These are phyloP conservation scores for Lepidothrix coronata DNA, from an alignment of 2,113 vertebrate species.

Conservation along the genomic window DNA sequence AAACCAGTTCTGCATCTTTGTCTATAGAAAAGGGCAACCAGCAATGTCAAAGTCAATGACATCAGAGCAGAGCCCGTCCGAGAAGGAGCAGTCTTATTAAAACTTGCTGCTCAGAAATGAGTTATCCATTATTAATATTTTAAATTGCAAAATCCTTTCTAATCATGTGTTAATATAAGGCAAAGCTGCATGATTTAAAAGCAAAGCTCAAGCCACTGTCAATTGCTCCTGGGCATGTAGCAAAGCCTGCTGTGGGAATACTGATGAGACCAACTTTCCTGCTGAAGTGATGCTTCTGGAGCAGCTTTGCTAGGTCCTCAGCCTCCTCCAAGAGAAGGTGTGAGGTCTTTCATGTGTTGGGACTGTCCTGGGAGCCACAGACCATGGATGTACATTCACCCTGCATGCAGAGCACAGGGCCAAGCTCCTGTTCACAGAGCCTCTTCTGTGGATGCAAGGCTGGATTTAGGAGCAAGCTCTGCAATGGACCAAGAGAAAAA, in stretches of 20 bases:
- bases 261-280: neutral
- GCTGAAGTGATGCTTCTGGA: neutral
- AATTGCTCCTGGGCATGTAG: neutral
- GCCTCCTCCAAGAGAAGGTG: neutral
- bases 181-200: constrained; percentile 31
- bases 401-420: neutral
- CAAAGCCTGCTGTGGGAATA: neutral
- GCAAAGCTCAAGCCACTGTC: constrained; percentile 5
- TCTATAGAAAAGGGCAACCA: neutral
- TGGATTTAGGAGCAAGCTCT: neutral
- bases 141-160: constrained; percentile 33
- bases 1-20: neutral
- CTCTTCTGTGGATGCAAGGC: neutral
- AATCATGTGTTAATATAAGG: constrained; percentile 7
- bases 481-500: neutral
- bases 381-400: neutral
- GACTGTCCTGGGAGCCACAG: neutral
- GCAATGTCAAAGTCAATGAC: neutral
- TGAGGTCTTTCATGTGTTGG: neutral
- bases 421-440: neutral
- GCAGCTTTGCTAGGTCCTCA: neutral
- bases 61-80: neutral
- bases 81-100: neutral
- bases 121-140: constrained; percentile 41
- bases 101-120: neutral